A percentile compares a stretch with the other conserved stretches of the same genome.
These are phyloP conservation scores for Ephydatia muelleri DNA, from an alignment of 37 sponge, comb jelly and placozoan species.

Conservation along the genomic window DNA sequence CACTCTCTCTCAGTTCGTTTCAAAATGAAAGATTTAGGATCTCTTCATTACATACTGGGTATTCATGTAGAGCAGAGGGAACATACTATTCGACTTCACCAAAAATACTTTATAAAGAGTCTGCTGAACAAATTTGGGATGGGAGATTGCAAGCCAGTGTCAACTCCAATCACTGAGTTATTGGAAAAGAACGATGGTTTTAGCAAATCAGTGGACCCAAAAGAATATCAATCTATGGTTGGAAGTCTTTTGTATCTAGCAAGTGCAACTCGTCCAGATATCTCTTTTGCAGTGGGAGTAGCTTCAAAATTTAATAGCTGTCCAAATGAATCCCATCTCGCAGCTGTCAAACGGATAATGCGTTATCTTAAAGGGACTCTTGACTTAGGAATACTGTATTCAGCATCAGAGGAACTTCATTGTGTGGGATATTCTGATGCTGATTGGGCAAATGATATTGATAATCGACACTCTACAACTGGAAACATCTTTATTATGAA, in stretches of 20 bases:
- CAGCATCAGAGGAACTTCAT: conserved; percentile 4
- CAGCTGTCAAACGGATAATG: conserved; percentile 53
- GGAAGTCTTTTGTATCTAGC: conserved; percentile 54
- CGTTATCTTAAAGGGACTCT: conserved; percentile 51
- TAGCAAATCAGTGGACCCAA: conserved; percentile 40
- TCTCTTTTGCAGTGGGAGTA: conserved; percentile 53
- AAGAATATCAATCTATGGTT: conserved; percentile 58
- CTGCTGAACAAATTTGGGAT: conserved; percentile 43
- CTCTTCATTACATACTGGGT: conserved; percentile 52
- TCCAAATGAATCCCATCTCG: conserved; percentile 47
- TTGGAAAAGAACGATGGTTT: conserved; percentile 50
- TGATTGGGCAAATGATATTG: conserved; percentile 51
- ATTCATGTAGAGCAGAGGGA: conserved; percentile 28
- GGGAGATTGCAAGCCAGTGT: conserved; percentile 32
- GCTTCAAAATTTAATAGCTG: conserved; percentile 31
- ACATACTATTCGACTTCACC: conserved; percentile 27
- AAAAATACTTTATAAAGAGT: conserved; percentile 38
- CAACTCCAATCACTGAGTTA: conserved; percentile 46
- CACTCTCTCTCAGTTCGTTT: conserved; percentile 4
- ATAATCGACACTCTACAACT: conserved; percentile 57
- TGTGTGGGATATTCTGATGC: conserved; percentile 59
- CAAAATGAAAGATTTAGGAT: conserved; percentile 64
- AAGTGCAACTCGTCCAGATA: conserved; percentile 57
- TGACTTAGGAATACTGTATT: conserved; percentile 13
- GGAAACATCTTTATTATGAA: conserved; percentile 48